Base-by-base conservation (phyloP, 1,140 invertebrate species). In the Penaeus vannamei region DNA sequence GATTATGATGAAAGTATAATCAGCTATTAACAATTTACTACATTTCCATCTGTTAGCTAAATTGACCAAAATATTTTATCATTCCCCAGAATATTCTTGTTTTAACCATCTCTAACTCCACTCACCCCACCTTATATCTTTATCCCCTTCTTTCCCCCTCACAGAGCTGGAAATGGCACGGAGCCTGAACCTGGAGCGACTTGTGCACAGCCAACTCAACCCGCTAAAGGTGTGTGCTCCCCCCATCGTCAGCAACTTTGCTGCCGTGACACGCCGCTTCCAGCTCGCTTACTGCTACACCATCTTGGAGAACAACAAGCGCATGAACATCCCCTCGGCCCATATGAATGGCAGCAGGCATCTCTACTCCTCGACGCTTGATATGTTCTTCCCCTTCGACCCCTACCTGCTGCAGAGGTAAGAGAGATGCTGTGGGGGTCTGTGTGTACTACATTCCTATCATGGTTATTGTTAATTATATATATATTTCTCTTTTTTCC, bases 221-320 rank as follows among this genome's bases (percentile, higher is more conserved):
- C 98, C 98, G 2, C 93, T 99, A 23, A 94, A 95, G 82, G 94
- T 96, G 1, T 98, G 97, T 93, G 94, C 96, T 77, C 94, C 95
- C 0, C 94, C 95, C 26, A 95, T 99, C 32, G 95, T 96, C 0
- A 95, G 96, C 91, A 96, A 96, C 36, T 99, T 99, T 93, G 96
- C 97, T 2, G 95, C 95, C 0, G 95, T 98, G 10, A 96, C 97
- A 1, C 95, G 96, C 91, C 95, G 95, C n/a, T 96, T 98, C 93
- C 98, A 98, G 92, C 94, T 99, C 76, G 97, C 96, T 8, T 98
- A 98, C 93, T 99, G 98, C 93, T 96, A 98, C 93, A 95, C 97
- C 1, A 94, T 98, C 76, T 96, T 99, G 62, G 97, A 98, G 92
- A 95, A 96, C 89, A 99, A 99, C 93, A 94, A 95, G 62, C 90